phyloP scores from a whole-genome alignment of 92 coral and sea anemone species.

The Blastomussa wellsi region DNA sequence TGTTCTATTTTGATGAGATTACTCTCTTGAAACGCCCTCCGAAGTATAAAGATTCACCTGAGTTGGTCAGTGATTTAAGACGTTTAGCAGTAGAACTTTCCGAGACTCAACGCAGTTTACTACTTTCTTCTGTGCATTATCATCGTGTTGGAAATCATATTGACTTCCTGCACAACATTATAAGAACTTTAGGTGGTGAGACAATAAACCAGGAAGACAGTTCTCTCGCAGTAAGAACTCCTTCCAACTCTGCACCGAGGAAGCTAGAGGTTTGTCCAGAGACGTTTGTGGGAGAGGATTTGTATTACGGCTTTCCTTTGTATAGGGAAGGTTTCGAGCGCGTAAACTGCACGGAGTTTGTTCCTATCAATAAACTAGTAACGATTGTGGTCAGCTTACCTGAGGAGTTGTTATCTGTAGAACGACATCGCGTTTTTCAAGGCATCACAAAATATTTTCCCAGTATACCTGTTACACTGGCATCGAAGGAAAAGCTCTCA shows the following conservation, averaged over 20 bases:
- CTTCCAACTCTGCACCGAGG: background rate
- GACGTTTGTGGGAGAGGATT: slow-evolving; percentile 68
- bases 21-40: background rate
- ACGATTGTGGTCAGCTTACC: slow-evolving; percentile 64
- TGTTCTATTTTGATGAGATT: no score
- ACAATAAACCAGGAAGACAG: slow-evolving; percentile 8
- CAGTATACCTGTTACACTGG: background rate
- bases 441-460: background rate
- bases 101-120: slow-evolving; percentile 60
- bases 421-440: slow-evolving; percentile 33
- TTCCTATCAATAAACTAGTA: slow-evolving; percentile 66
- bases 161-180: slow-evolving; percentile 37
- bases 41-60: slow-evolving; percentile 23
- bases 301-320: slow-evolving; percentile 84
- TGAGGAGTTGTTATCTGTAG: slow-evolving; percentile 26
- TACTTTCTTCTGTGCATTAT: slow-evolving; percentile 37
- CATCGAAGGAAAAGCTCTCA: background rate
- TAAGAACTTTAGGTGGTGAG: slow-evolving; percentile 41
- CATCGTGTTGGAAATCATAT: slow-evolving; percentile 70
- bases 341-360: slow-evolving; percentile 69
- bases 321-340: slow-evolving; percentile 85
- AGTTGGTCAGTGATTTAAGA: slow-evolving; percentile 46
- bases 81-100: slow-evolving; percentile 51
- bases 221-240: no score
- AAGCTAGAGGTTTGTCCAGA: slow-evolving; percentile 87